Conservation (phyloP, 2,113 vertebrate genomes). For the Hippopotamus amphibius region DNA sequence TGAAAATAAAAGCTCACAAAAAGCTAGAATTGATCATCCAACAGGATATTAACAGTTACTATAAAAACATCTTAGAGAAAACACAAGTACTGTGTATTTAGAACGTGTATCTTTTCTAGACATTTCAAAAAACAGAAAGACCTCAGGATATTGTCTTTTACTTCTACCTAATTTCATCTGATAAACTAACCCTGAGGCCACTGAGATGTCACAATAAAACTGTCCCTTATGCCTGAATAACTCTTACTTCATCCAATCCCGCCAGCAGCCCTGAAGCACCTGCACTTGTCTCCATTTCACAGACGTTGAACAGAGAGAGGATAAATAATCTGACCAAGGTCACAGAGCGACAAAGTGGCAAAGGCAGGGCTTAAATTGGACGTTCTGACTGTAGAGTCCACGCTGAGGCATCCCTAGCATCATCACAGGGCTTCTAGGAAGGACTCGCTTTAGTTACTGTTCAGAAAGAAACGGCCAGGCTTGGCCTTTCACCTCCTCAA, state of each 20-base stretch:
- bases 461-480: background rate
- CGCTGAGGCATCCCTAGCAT: background rate
- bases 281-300: background rate
- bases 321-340: background rate
- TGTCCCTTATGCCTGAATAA: background rate
- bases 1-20: slow-evolving; percentile 45
- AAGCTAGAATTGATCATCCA: background rate
- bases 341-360: background rate
- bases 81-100: background rate
- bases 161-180: background rate
- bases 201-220: background rate
- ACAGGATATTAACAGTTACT: background rate
- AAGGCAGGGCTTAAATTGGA: background rate
- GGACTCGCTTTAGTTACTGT: background rate
- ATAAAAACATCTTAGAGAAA: slow-evolving; percentile 1
- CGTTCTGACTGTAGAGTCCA: background rate
- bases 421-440: background rate
- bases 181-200: background rate
- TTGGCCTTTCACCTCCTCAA: background rate
- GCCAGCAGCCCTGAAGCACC: background rate
- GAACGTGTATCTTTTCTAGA: background rate
- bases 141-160: background rate
- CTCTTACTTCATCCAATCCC: background rate
- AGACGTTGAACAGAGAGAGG: background rate
- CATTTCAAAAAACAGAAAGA: background rate